A percentile compares a stretch with the other conserved stretches of the same genome.
Conservation (phyloP, 2,888 invertebrate genomes). For the Amiota minor region DNA sequence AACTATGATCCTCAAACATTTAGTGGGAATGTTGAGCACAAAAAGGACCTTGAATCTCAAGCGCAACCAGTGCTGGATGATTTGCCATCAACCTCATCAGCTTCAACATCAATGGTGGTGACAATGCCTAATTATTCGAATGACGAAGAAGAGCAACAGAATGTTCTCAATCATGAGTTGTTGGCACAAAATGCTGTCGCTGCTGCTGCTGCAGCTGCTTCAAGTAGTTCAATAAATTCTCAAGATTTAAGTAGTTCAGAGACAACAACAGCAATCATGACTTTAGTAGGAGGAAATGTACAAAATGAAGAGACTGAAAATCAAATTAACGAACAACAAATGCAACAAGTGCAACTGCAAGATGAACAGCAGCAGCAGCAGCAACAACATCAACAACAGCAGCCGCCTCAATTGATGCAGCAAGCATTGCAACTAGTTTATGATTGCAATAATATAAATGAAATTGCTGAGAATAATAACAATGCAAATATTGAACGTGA, state of each 20-base stretch:
- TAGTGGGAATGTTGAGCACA: conserved; percentile 21
- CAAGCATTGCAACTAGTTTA: conserved; percentile 3
- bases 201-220: background rate
- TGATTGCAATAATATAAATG: conserved; percentile 67
- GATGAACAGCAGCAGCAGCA: conserved; percentile 14
- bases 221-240: background rate
- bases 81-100: background rate
- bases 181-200: conserved; percentile 31
- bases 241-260: background rate
- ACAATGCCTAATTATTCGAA: conserved; percentile 21
- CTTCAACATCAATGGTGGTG: background rate
- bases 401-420: conserved; percentile 28
- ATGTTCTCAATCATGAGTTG: conserved; percentile 59
- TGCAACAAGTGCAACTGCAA: conserved; percentile 36
- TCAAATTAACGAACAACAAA: conserved; percentile 64
- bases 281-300: background rate
- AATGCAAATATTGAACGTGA: conserved; percentile 72
- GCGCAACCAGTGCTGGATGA: conserved; percentile 45
- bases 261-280: conserved; percentile 4
- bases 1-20: background rate
- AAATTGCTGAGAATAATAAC: conserved; percentile 72
- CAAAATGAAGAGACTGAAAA: conserved; percentile 69
- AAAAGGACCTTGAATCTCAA: conserved; percentile 47
- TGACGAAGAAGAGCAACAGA: conserved; percentile 62
- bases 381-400: conserved; percentile 28